Conservation (phyloP, 2,888 invertebrate genomes). For the Melipona beecheii region DNA sequence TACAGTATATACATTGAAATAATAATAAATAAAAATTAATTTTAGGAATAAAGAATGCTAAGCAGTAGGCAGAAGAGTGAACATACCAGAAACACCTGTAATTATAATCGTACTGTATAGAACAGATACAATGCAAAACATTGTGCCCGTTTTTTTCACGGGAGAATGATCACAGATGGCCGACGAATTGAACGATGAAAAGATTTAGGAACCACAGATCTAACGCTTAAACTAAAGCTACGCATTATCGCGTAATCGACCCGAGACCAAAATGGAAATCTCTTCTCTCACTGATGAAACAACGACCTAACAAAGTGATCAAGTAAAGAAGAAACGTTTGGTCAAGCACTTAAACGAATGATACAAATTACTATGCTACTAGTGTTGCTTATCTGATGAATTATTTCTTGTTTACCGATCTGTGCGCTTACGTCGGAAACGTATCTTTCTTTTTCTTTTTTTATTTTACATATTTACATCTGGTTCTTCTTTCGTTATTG, state of each 20-base stretch:
- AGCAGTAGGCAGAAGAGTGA: background rate
- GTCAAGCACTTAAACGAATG: conserved; percentile 71
- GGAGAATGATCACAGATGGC: conserved; percentile 8
- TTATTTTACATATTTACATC: conserved; percentile 76
- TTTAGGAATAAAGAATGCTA: background rate
- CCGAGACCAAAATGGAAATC: conserved; percentile 29
- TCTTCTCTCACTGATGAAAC: conserved; percentile 20
- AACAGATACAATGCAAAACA: background rate
- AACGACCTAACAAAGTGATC: conserved; percentile 19
- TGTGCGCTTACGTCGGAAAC: conserved; percentile 77
- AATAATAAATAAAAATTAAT: background rate
- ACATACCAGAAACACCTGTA: background rate
- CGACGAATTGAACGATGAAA: conserved; percentile 27
- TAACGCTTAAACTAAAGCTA: conserved; percentile 47
- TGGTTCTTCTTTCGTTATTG: conserved; percentile 11
- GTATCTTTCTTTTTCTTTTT: conserved; percentile 29
- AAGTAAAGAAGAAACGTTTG: conserved; percentile 59
- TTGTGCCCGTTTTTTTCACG: background rate
- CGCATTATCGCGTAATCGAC: conserved; percentile 23
- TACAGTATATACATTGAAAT: background rate
- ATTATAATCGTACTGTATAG: background rate
- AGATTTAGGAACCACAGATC: conserved; percentile 51
- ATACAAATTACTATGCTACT: conserved; percentile 67
- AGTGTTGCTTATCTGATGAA: conserved; percentile 59
- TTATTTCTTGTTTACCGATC: conserved; percentile 56